These are phyloP conservation scores for Bufotes viridis DNA, from an alignment of 2,797 vertebrate genomes.

Conservation along the genomic window DNA sequence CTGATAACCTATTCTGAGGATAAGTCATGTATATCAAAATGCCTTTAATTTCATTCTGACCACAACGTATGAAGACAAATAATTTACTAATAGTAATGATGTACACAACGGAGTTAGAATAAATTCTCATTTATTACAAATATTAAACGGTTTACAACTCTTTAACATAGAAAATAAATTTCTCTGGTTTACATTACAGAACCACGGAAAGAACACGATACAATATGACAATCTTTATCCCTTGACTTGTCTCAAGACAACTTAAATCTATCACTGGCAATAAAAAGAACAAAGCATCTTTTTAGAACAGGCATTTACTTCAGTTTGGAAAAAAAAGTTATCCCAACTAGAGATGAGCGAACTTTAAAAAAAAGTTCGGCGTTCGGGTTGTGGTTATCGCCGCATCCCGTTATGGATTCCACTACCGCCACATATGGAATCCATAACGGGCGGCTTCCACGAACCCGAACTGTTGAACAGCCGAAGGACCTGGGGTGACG, in stretches of 20 bases:
- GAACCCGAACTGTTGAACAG: too few relatives aligned
- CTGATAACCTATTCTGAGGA: too few relatives aligned
- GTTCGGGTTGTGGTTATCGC: too few relatives aligned
- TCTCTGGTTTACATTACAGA: neutral
- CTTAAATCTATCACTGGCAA: neutral
- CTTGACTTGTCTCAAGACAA: neutral
- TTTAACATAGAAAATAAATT: neutral
- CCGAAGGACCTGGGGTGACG: too few relatives aligned
- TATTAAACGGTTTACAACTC: neutral
- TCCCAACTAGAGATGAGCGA: too few relatives aligned
- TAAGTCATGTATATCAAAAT: too few relatives aligned
- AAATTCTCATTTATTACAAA: slow-evolving; percentile 21
- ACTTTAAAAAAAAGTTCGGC: too few relatives aligned
- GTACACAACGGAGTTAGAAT: neutral
- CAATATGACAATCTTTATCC: neutral
- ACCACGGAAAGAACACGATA: neutral
- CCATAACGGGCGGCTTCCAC: too few relatives aligned
- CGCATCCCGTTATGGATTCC: too few relatives aligned
- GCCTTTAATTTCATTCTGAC: too few relatives aligned
- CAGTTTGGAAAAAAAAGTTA: neutral
- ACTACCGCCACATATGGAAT: too few relatives aligned
- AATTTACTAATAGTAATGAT: neutral
- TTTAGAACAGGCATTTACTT: neutral
- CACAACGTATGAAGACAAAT: neutral
- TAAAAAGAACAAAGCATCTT: neutral